phyloP scores from a whole-genome alignment of 2,113 vertebrate species.

The Sigmodon hispidus region DNA sequence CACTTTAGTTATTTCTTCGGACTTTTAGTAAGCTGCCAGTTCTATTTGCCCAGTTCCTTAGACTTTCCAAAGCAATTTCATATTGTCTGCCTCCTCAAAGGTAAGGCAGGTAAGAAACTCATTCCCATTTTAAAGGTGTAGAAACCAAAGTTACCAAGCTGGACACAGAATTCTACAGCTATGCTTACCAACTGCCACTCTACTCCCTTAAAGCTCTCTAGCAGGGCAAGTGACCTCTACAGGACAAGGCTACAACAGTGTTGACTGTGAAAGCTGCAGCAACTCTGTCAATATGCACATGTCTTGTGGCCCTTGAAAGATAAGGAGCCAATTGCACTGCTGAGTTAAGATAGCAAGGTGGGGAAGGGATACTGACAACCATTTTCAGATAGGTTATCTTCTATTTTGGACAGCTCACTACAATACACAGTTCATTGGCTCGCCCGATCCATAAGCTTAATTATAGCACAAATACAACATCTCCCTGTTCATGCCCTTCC shows the following conservation, averaged over 20 bases:
- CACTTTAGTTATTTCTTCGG: neutral
- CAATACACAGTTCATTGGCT: neutral
- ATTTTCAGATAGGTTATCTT: conserved; percentile 14
- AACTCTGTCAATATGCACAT: neutral
- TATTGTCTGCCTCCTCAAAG: neutral
- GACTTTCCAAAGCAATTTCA: conserved; percentile 28
- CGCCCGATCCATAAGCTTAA: neutral
- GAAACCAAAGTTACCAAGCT: neutral
- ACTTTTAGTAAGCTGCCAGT: neutral
- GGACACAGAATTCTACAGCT: neutral
- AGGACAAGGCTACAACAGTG: conserved; percentile 21
- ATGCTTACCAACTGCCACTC: conserved; percentile 10
- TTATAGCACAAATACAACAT: neutral
- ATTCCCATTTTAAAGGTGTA: neutral
- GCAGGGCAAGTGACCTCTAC: conserved; percentile 7
- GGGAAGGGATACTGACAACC: neutral
- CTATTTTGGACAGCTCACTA: neutral
- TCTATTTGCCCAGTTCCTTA: neutral
- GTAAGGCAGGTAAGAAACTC: neutral
- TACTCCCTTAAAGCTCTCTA: neutral
- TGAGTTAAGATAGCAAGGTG: conserved; percentile 42
- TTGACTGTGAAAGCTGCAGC: conserved; percentile 16
- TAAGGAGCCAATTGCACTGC: conserved; percentile 37
- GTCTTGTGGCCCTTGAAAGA: conserved; percentile 38
- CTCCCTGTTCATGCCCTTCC: neutral